phyloP scores from a whole-genome alignment of 2,113 vertebrate species.

The Elephantulus edwardii region DNA sequence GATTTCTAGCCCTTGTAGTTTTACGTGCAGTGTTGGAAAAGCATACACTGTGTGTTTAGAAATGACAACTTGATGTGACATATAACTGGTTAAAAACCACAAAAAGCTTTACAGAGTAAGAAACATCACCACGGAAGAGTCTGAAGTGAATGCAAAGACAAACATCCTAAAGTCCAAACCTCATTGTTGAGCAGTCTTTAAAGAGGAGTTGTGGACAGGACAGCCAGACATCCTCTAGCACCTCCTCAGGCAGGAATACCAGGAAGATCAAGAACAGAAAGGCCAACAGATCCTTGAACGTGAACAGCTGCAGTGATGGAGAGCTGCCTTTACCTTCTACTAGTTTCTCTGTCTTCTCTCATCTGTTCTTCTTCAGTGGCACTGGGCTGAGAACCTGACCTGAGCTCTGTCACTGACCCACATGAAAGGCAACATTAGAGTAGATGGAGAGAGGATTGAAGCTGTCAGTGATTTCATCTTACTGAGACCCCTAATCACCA shows the following conservation, averaged over 20 bases:
- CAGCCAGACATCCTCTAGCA: conserved; percentile 20
- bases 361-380: background rate
- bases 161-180: conserved; percentile 47
- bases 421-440: no score
- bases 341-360: background rate
- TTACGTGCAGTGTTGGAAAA: conserved; percentile 68
- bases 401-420: no score
- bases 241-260: background rate
- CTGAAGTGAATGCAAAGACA: conserved; percentile 53
- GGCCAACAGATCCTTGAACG: conserved; percentile 9
- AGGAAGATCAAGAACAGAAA: background rate
- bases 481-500: no score
- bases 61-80: conserved; percentile 64
- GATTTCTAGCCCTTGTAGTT: conserved; percentile 56
- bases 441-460: no score
- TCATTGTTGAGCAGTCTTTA: conserved; percentile 5
- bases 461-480: no score
- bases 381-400: no score
- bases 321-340: background rate
- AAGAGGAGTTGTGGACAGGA: conserved; percentile 28
- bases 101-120: conserved; percentile 12
- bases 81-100: background rate
- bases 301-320: background rate
- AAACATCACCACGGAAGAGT: conserved; percentile 61
- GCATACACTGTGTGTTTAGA: conserved; percentile 60